Conservation (phyloP, 2,113 vertebrate genomes). For the Nycticebus coucang region DNA sequence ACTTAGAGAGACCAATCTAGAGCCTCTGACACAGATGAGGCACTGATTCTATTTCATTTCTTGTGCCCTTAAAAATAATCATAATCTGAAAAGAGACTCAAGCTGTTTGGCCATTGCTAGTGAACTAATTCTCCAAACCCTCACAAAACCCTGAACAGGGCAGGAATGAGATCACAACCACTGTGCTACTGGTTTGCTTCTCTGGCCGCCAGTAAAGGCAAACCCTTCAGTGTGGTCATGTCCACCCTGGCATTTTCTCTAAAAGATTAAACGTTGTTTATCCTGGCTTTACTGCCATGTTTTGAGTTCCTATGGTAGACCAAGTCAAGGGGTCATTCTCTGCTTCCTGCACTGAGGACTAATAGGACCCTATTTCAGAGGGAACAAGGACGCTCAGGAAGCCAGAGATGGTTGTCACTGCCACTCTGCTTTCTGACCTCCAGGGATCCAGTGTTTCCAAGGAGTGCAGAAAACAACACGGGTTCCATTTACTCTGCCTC, state of each 20-base stretch:
- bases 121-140: background rate
- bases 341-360: background rate
- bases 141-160: background rate
- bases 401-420: no score
- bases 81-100: background rate
- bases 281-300: background rate
- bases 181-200: background rate
- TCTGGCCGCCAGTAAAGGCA: background rate
- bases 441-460: background rate
- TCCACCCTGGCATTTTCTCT: background rate
- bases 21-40: background rate
- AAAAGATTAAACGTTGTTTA: background rate
- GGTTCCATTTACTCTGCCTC: background rate
- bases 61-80: background rate
- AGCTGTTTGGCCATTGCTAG: background rate
- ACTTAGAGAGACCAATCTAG: background rate
- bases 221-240: background rate
- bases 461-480: background rate
- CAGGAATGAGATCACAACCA: background rate
- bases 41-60: conserved; percentile 34
- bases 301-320: conserved; percentile 23
- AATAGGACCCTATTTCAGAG: background rate
- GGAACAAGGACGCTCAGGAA: background rate
- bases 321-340: background rate
- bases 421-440: conserved; percentile 1